phyloP scores from a whole-genome alignment of 2,888 invertebrate genomes.

The Anagyrus pseudococci region DNA sequence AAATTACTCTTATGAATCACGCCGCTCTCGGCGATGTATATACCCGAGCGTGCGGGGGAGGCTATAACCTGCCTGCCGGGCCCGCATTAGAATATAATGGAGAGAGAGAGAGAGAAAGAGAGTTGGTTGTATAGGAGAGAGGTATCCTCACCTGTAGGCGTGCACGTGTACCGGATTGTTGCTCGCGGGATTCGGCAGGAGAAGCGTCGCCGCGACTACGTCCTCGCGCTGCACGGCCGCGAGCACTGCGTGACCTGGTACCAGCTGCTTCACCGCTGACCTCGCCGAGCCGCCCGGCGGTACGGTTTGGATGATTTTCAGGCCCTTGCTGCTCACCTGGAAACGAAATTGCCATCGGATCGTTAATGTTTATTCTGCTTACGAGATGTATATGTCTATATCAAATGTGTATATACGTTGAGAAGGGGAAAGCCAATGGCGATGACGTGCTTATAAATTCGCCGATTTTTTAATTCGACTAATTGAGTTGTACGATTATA shows the following conservation, averaged over 20 bases:
- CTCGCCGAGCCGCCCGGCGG: constrained; percentile 59
- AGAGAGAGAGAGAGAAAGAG: too few relatives aligned
- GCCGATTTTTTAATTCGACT: too few relatives aligned
- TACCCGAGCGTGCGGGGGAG: background rate
- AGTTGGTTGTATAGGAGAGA: too few relatives aligned
- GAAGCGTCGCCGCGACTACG: constrained; percentile 89
- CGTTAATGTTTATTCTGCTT: too few relatives aligned
- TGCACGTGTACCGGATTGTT: constrained; percentile 95
- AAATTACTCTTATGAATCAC: too few relatives aligned
- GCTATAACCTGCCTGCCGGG: too few relatives aligned
- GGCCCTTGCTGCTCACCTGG: constrained; percentile 86
- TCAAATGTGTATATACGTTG: too few relatives aligned
- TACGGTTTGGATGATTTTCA: constrained; percentile 90
- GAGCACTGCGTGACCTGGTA: constrained; percentile 92
- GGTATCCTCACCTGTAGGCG: constrained; percentile 69
- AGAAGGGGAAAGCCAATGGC: too few relatives aligned
- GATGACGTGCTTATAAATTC: too few relatives aligned
- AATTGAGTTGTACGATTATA: too few relatives aligned
- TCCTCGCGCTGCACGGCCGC: constrained; percentile 91
- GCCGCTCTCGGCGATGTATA: too few relatives aligned
- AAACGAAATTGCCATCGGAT: background rate
- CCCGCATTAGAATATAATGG: background rate
- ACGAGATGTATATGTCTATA: too few relatives aligned
- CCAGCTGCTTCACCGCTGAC: constrained; percentile 87
- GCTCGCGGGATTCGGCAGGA: constrained; percentile 93